Base-by-base conservation (phyloP, 2,797 vertebrate species). In the Sciurus vulgaris region DNA sequence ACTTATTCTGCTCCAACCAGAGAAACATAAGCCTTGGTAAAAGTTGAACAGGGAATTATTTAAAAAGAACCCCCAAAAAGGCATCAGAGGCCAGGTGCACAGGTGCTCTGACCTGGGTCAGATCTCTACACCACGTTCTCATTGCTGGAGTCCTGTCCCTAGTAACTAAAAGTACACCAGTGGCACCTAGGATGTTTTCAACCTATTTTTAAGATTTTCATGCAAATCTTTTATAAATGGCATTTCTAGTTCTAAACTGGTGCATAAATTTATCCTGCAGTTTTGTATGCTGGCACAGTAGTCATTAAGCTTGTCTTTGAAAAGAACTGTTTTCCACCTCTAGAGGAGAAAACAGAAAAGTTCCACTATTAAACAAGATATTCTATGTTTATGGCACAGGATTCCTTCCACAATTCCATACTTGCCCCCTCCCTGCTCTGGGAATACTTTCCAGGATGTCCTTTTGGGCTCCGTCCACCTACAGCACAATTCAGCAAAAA, bases 1-100 rank as follows among this genome's bases (percentile, higher is more conserved):
- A 87, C 77, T 95, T 84, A 83, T 88, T 97, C 85, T 87, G 86
- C 77, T 96, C 83, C 84, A 81, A 65, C 73, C 67, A 91, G 44
- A 93, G 74, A 81, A 77, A 61, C 44, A 24, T 8, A 1, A 38
- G 81, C 61, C 82, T 41, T 79, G 18, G 59, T 81, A 44, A 93
- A 89, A 74, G 17, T 56, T 44, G 76, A 82, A 76, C 24, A 85
- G 87, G 38, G 44, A 87, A 82, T 51, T 87, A 63, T 96, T 74
- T 84, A 28, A 91, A 76, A 59, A 10, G 22, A 89, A 59, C 44
- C 67, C 61, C 2, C 2, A 84, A n/a, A 86, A 38, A 92, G 84
- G 22, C 13, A 87, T 61, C 41, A 14, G 77, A 89, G 59, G 35
- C 44, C 65, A 89, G 67, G n/a, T 10, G 0, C 88, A 79, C 86